phyloP scores from a whole-genome alignment of 2,888 invertebrate species.

The Phyllotreta cruciferae region DNA sequence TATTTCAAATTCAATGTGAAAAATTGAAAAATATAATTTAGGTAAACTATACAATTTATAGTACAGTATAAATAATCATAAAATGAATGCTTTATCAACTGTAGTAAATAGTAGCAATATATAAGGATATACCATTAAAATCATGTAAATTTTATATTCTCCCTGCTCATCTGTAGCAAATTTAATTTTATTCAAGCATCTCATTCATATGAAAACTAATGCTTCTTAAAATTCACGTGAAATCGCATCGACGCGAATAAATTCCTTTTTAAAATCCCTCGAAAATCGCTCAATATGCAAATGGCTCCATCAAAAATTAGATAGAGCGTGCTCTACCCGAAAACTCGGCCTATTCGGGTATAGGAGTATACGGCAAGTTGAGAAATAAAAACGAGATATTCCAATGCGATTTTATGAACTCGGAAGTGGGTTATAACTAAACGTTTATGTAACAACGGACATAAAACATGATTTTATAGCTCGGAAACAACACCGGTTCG shows the following conservation, averaged over 20 bases:
- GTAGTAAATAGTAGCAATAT: no score
- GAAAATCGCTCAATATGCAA: slow-evolving; percentile 14
- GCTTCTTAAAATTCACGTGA: background rate
- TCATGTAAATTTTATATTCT: no score
- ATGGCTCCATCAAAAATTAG: slow-evolving; percentile 14
- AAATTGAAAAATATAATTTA: no score
- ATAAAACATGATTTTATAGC: slow-evolving; percentile 61
- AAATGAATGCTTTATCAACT: no score
- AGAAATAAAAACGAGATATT: slow-evolving; percentile 28
- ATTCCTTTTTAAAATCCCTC: slow-evolving; percentile 1
- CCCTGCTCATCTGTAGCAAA: no score
- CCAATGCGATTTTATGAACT: slow-evolving; percentile 42
- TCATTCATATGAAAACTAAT: no score
- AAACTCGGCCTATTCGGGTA: slow-evolving; percentile 14
- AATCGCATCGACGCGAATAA: background rate
- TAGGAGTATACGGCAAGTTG: background rate
- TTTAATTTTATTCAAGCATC: no score
- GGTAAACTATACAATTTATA: no score
- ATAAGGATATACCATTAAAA: no score
- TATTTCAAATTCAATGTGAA: no score
- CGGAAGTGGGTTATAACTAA: slow-evolving; percentile 51
- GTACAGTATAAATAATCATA: no score
- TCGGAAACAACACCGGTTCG: slow-evolving; percentile 48
- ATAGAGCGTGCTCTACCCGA: slow-evolving; percentile 7
- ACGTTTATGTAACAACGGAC: slow-evolving; percentile 55